Conservation (phyloP, 2,797 vertebrate species). For the Hephaestus fuliginosus region DNA sequence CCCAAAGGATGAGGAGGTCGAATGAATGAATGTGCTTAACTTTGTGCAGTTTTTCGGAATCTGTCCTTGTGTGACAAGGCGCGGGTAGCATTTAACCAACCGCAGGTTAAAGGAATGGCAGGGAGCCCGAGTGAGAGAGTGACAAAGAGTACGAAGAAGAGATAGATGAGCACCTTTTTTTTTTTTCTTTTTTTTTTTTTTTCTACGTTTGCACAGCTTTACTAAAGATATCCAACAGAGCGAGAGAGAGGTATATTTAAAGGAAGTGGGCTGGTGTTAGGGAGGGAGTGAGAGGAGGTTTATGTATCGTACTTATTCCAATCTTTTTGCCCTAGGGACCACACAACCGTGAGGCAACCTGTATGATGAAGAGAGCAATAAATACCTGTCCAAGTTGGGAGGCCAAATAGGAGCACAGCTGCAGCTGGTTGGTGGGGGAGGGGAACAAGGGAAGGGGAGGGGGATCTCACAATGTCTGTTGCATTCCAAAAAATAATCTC, state of each 20-base stretch:
- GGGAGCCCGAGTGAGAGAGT: conserved; percentile 75
- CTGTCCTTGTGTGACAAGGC: conserved; percentile 81
- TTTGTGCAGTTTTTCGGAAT: conserved; percentile 82
- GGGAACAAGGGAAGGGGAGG: conserved; percentile 71
- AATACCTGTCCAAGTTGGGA: conserved; percentile 85
- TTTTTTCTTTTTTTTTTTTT: conserved; percentile 71
- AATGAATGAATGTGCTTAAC: conserved; percentile 80
- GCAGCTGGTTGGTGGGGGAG: conserved; percentile 78
- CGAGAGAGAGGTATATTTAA: conserved; percentile 78
- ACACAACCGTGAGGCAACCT: conserved; percentile 82
- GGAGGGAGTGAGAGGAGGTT: conserved; percentile 66
- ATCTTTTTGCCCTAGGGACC: conserved; percentile 82
- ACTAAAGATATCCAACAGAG: conserved; percentile 86
- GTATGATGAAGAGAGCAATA: conserved; percentile 87
- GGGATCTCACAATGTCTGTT: conserved; percentile 84
- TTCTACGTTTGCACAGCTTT: conserved; percentile 88
- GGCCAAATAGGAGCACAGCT: conserved; percentile 84
- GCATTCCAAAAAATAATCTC: conserved; percentile 87
- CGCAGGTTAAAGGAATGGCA: conserved; percentile 81
- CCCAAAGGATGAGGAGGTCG: conserved; percentile 79
- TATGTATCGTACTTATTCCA: conserved; percentile 82
- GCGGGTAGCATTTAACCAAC: conserved; percentile 82
- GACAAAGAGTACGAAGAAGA: conserved; percentile 74
- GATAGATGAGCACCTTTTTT: conserved; percentile 86
- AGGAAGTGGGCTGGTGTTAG: conserved; percentile 69